Conservation (phyloP, 1,140 invertebrate species). For the Druon quercuslanigerum region DNA sequence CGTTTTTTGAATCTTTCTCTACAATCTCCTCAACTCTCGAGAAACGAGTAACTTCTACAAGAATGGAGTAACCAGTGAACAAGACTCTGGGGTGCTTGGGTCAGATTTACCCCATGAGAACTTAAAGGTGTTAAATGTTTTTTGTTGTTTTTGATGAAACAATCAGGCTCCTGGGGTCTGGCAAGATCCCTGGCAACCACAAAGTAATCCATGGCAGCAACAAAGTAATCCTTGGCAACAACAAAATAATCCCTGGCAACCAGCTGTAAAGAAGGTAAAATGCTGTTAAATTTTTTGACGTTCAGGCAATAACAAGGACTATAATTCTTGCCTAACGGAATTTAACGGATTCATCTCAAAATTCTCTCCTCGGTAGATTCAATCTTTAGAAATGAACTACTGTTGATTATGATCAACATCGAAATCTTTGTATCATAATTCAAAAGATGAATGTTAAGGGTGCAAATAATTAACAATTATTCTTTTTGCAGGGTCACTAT, state of each 20-base stretch:
- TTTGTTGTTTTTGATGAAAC: slow-evolving; percentile 40
- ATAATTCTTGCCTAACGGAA: too few relatives aligned
- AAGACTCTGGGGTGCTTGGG: too few relatives aligned
- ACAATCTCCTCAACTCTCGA: slow-evolving; percentile 10
- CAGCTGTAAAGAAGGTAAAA: too few relatives aligned
- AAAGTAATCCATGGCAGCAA: slow-evolving; percentile 36
- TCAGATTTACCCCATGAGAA: neutral
- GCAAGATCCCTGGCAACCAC: slow-evolving; percentile 54
- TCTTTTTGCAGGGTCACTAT: too few relatives aligned
- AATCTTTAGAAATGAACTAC: too few relatives aligned
- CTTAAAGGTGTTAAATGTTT: neutral
- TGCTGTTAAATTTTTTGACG: too few relatives aligned
- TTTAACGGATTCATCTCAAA: too few relatives aligned
- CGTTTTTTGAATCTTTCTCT: neutral
- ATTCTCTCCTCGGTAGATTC: too few relatives aligned
- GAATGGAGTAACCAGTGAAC: neutral
- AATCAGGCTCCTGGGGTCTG: slow-evolving; percentile 48
- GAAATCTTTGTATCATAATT: too few relatives aligned
- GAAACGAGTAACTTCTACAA: slow-evolving; percentile 22
- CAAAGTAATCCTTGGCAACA: slow-evolving; percentile 54
- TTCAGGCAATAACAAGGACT: too few relatives aligned
- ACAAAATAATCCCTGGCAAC: slow-evolving; percentile 30
- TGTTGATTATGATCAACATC: too few relatives aligned
- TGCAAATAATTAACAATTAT: neutral
- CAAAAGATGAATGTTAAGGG: too few relatives aligned